A percentile compares a stretch with the other conserved stretches of the same genome.
These are phyloP conservation scores for Euwallacea fornicatus DNA, from an alignment of 1,140 invertebrate genomes.

Conservation along the genomic window DNA sequence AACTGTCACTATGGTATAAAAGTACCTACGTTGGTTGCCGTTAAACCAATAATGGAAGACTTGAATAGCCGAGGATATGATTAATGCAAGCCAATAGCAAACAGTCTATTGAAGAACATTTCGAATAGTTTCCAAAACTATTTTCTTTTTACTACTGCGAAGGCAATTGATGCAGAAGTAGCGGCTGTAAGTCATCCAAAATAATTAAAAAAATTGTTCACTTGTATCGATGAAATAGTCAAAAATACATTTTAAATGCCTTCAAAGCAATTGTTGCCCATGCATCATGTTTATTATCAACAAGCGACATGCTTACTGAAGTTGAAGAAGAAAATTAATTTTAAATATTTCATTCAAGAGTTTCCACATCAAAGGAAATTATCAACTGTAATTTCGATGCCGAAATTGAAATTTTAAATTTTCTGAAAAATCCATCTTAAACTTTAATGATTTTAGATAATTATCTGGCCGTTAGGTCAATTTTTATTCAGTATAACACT, in stretches of 20 bases:
- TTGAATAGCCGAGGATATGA: too few species aligned
- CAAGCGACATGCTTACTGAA: background rate
- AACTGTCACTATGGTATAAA: background rate
- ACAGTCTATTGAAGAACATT: background rate
- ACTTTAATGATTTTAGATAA: background rate
- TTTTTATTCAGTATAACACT: constrained; percentile 22
- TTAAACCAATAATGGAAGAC: background rate
- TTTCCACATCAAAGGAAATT: background rate
- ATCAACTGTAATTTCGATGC: background rate
- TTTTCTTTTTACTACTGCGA: background rate
- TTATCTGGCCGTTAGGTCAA: background rate
- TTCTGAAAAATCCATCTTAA: background rate
- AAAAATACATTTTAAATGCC: background rate
- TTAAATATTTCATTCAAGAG: background rate
- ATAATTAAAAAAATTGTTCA: background rate
- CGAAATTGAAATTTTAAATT: background rate
- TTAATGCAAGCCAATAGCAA: background rate
- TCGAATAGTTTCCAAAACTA: background rate
- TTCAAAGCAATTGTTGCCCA: background rate
- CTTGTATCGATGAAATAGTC: background rate
- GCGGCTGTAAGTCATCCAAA: constrained; percentile 7
- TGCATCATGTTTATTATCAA: background rate
- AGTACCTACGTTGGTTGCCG: background rate
- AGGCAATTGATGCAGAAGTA: background rate
- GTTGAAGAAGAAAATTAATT: background rate